Percentiles rank a stretch among this genome's conserved stretches.
Evolutionary conservation across 2,888 invertebrate genomes (phyloP).

Genomic region (Blera fallax): DNA sequence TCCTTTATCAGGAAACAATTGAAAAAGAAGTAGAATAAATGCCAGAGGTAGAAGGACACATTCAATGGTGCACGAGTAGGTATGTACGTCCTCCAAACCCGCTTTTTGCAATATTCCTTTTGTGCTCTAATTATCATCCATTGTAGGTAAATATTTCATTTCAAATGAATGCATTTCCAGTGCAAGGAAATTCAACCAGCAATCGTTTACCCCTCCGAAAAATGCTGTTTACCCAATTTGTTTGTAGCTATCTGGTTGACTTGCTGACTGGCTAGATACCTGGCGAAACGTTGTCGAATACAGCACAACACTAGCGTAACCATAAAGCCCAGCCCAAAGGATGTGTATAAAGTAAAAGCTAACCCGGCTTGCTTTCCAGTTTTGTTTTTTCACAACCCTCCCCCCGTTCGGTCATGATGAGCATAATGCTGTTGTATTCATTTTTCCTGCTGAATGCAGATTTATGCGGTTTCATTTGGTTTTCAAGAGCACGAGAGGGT

Average conservation of each 20-base stretch:
- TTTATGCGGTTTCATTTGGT: constrained; percentile 59
- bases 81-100: constrained; percentile 43
- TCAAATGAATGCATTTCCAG: constrained; percentile 65
- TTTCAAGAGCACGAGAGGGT: constrained; percentile 46
- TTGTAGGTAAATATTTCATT: constrained; percentile 72
- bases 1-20: constrained; percentile 17
- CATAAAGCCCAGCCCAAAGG: constrained; percentile 6
- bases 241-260: constrained; percentile 26
- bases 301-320: neutral
- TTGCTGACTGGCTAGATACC: neutral
- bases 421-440: constrained; percentile 68
- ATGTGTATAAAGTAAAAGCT: constrained; percentile 26
- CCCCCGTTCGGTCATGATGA: constrained; percentile 49
- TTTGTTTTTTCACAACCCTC: neutral
- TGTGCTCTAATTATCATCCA: constrained; percentile 71
- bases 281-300: constrained; percentile 36
- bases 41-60: constrained; percentile 1
- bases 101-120: constrained; percentile 53
- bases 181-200: constrained; percentile 53
- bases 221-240: constrained; percentile 52
- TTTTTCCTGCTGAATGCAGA: constrained; percentile 68
- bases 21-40: neutral
- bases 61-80: constrained; percentile 22
- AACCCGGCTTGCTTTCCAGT: neutral
- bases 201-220: constrained; percentile 27